Base-by-base conservation (phyloP, 2,113 vertebrate genomes). In the Tympanuchus pallidicinctus region DNA sequence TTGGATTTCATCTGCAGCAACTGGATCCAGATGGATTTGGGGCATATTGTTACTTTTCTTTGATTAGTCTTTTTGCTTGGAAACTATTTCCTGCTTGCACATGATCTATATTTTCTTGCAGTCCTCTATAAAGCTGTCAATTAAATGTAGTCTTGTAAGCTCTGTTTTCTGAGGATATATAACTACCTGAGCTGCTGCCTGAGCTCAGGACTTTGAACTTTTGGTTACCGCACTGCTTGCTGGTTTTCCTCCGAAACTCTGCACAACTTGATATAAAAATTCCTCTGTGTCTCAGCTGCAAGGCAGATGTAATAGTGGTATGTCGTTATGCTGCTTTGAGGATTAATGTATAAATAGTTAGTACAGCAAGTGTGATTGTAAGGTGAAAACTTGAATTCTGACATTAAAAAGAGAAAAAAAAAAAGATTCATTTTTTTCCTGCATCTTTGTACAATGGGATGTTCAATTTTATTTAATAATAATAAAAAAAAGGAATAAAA, bases 51-150 rank as follows among this genome's bases (percentile, higher is more conserved):
- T 78, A 4, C 9, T 78, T 50, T 15, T 12, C 47, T 45, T 13
- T 36, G 14, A 18, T 67, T n/a, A 70, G 6, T 5, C 83, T 71
- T 64, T 6, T 36, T 18, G 25, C 14, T 89, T 79, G 43, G 48
- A 57, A 42, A 30, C 7, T 38, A 38, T 38, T 13, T 19, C 7
- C 21, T 59, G 1, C 43, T 70, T 54, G 30, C 19, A 42, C 19
- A 67, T 25, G 3, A 45, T 4, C 34, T 75, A 2, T 0, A 0
- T 25, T 75, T n/a, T 59, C 86, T 60, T 54, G 11, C 40, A 69
- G 30, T 36, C 4, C 14, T 2, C 0, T 56, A 10, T 40, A 40
- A 67, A 69, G 11, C 4, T 63, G 45, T 40, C 2, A 2, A 12
- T 11, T 76, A 61, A 79, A 79, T 38, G 12, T 7, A 74, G 13